Conservation (phyloP, 2,888 invertebrate genomes). For the Eulithis testata region DNA sequence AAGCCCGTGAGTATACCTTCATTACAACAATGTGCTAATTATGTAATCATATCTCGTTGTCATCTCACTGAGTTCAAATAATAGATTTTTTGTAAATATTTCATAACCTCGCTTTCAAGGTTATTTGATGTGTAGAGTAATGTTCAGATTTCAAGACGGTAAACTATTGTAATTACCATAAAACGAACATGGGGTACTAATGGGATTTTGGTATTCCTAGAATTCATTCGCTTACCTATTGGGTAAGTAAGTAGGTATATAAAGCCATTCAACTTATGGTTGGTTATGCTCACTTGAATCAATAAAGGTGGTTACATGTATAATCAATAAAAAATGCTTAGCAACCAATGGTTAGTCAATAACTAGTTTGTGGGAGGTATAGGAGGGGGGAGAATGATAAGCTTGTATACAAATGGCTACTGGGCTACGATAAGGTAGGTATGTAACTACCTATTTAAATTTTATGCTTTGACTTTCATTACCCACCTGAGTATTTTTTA, state of each 20-base stretch:
- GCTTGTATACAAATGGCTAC: constrained; percentile 10
- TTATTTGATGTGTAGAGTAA: constrained; percentile 54
- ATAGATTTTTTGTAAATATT: constrained; percentile 41
- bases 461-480: no score
- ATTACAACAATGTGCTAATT: not conserved
- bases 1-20: constrained; percentile 69
- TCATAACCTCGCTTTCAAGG: constrained; percentile 76
- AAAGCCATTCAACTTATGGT: not conserved
- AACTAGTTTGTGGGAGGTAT: constrained; percentile 11
- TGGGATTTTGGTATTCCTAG: no score
- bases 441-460: no score
- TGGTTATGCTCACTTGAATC: constrained; percentile 9
- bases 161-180: not conserved
- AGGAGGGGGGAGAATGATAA: constrained; percentile 20
- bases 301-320: constrained; percentile 17
- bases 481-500: no score
- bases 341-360: constrained; percentile 33
- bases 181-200: not conserved
- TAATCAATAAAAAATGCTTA: constrained; percentile 25
- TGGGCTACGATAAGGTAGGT: not conserved
- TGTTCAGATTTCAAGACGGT: constrained; percentile 47
- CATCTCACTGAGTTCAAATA: constrained; percentile 1
- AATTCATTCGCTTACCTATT: not conserved
- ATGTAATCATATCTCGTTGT: constrained; percentile 1
- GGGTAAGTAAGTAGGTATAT: not conserved